Percentiles rank a stretch among this genome's conserved stretches.
These are phyloP conservation scores for Neocrepidodera transversa DNA, from an alignment of 2,888 invertebrate species.

Conservation along the genomic window DNA sequence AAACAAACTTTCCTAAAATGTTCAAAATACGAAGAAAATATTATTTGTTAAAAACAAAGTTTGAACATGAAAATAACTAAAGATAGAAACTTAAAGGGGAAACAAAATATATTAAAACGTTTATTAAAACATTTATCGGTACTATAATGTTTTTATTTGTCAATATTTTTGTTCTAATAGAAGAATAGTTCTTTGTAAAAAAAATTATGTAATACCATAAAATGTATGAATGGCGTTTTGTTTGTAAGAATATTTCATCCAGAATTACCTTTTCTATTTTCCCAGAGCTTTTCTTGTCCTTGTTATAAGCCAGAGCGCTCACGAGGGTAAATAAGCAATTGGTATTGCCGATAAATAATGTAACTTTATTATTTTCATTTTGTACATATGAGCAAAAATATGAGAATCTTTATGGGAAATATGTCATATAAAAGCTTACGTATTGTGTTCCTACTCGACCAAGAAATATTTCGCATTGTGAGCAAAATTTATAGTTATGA, in stretches of 20 bases:
- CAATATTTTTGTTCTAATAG: no score
- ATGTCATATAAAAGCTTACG: constrained; percentile 45
- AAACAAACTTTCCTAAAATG: no score
- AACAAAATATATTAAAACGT: no score
- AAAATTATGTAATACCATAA: constrained; percentile 19
- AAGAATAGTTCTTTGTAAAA: no score
- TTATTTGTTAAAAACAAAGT: no score
- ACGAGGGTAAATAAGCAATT: constrained; percentile 37
- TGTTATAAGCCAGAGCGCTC: constrained; percentile 23
- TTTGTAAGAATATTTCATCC: constrained; percentile 23
- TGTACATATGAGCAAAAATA: constrained; percentile 48
- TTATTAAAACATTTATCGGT: no score
- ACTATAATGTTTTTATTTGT: no score
- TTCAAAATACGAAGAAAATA: no score
- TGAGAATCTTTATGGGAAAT: constrained; percentile 47
- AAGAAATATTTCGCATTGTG: constrained; percentile 44
- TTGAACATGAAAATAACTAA: no score
- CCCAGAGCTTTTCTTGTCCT: constrained; percentile 23
- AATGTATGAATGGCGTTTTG: constrained; percentile 12
- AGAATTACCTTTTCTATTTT: constrained; percentile 21
- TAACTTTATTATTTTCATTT: constrained; percentile 52
- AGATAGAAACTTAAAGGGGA: no score
- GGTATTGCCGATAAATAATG: constrained; percentile 47
- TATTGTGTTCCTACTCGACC: constrained; percentile 42
- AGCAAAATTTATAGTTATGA: constrained; percentile 44